A percentile compares a stretch with the other conserved stretches of the same genome.
Conservation (phyloP, 2,797 vertebrate genomes). For the Takifugu ocellatus region DNA sequence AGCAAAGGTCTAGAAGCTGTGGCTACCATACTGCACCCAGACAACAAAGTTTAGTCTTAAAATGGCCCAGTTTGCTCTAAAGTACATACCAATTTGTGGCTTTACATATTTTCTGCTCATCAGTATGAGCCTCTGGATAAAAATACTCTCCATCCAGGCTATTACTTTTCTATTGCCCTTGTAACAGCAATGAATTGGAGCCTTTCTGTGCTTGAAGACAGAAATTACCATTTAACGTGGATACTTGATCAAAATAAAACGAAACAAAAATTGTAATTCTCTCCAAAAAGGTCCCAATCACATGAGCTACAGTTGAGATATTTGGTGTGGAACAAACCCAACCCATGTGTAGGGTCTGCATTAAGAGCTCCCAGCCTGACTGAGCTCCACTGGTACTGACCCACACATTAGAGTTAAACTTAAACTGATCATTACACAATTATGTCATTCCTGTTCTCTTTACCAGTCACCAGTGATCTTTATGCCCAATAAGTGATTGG, state of each 20-base stretch:
- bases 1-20: neutral
- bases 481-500: constrained; percentile 31
- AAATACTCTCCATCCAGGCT: neutral
- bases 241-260: neutral
- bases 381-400: neutral
- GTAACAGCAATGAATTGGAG: neutral
- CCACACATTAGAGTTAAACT: neutral
- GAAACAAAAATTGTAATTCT: neutral
- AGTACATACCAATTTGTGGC: neutral
- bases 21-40: neutral
- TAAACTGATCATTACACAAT: neutral
- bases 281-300: neutral
- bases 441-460: too few species aligned
- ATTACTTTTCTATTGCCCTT: neutral
- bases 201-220: neutral
- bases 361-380: neutral
- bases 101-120: neutral
- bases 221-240: neutral
- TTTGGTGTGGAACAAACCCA: neutral
- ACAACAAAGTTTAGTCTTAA: neutral
- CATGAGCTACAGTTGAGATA: neutral
- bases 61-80: neutral
- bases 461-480: too few species aligned
- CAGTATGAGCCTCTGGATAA: neutral
- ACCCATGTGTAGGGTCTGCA: neutral